These are phyloP conservation scores for Protophormia terraenovae DNA, from an alignment of 2,888 invertebrate species.

Conservation along the genomic window DNA sequence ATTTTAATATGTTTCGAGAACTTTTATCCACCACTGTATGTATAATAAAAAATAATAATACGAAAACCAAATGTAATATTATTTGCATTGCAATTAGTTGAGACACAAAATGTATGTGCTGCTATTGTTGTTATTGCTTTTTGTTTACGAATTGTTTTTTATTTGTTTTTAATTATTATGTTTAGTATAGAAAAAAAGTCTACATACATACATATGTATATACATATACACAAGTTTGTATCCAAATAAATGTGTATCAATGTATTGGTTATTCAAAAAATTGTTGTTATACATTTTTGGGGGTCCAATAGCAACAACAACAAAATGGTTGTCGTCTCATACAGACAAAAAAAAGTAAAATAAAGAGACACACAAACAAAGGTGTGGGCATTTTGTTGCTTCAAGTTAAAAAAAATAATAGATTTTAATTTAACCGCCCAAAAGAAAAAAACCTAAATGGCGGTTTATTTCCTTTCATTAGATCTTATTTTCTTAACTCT, in stretches of 20 bases:
- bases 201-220: neutral
- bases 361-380: conserved; percentile 9
- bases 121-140: conserved; percentile 9
- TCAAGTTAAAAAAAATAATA: neutral
- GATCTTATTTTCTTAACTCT: neutral
- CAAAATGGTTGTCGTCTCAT: conserved; percentile 35
- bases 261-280: neutral
- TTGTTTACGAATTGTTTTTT: conserved; percentile 36
- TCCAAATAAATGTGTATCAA: neutral
- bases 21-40: neutral
- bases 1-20: neutral
- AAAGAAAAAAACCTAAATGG: conserved; percentile 8
- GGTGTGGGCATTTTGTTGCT: conserved; percentile 5
- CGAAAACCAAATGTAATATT: conserved; percentile 39
- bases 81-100: conserved; percentile 57
- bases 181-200: neutral
- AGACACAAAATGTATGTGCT: conserved; percentile 26
- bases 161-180: conserved; percentile 63
- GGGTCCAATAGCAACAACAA: conserved; percentile 27
- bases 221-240: neutral
- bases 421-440: conserved; percentile 9
- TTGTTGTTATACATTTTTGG: conserved; percentile 11
- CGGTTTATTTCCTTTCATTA: conserved; percentile 13
- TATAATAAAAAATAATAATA: neutral
- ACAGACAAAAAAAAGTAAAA: neutral